These are phyloP conservation scores for Helarctos malayanus DNA, from an alignment of 2,797 vertebrate genomes.

Conservation along the genomic window DNA sequence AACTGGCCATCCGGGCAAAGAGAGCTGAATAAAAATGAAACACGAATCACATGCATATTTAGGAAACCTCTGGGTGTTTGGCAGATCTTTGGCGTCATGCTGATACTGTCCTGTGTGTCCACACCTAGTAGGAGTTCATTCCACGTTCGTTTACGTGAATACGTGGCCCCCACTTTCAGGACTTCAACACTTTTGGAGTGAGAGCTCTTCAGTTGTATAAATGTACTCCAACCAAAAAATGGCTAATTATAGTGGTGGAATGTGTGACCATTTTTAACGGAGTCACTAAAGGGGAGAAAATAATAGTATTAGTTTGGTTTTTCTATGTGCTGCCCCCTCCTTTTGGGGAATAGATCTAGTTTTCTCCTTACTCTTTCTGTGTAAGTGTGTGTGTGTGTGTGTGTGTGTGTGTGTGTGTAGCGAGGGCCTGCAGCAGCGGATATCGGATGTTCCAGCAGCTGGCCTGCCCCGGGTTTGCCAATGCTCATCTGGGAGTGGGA, in stretches of 20 bases:
- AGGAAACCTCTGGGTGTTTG: neutral
- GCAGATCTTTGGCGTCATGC: neutral
- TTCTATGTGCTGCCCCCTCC: neutral
- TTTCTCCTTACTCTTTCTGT: neutral
- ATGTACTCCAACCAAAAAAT: neutral
- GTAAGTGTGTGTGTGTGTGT: neutral
- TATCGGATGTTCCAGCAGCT: neutral
- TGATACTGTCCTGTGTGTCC: neutral
- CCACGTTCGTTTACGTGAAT: constrained; percentile 24
- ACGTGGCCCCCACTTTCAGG: neutral
- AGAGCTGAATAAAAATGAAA: neutral
- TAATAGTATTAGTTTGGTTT: neutral
- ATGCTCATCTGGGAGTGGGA: neutral
- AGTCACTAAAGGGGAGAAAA: constrained; percentile 23
- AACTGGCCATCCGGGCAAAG: neutral
- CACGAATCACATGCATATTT: neutral
- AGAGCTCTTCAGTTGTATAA: neutral
- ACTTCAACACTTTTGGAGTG: neutral
- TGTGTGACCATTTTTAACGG: constrained; percentile 3
- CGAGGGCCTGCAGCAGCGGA: neutral
- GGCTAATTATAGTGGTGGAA: neutral
- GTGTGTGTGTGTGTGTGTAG: neutral
- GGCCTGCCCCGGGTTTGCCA: neutral
- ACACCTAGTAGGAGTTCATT: neutral
- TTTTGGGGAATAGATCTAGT: neutral